Conservation (phyloP, 1,140 invertebrate species). For the Schlechtendalia chinensis region DNA sequence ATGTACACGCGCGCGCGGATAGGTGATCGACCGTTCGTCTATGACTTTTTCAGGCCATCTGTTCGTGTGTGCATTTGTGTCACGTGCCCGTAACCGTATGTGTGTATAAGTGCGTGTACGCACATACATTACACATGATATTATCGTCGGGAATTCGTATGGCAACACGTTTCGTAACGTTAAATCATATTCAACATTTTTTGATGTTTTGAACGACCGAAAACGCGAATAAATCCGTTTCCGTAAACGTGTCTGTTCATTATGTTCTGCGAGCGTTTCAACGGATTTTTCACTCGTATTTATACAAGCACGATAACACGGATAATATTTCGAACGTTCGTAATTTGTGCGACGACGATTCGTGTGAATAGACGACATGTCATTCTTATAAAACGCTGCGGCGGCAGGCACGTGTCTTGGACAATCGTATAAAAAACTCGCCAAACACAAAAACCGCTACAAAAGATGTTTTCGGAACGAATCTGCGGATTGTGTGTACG, state of each 20-base stretch:
- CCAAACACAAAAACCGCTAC: too few species aligned
- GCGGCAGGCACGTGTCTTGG: too few species aligned
- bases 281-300: constrained; percentile 6
- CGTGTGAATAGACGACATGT: too few species aligned
- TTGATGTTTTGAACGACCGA: neutral
- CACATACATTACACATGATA: too few species aligned
- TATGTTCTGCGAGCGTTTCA: neutral
- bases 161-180: constrained; percentile 3
- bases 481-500: too few species aligned
- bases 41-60: too few species aligned
- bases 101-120: too few species aligned
- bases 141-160: neutral
- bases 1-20: too few species aligned
- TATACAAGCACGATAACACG: too few species aligned
- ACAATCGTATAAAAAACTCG: too few species aligned
- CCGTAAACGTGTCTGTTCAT: neutral
- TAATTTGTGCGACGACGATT: neutral
- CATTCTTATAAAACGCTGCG: too few species aligned
- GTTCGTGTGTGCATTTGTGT: constrained; percentile 30
- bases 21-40: neutral
- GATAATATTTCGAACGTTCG: neutral
- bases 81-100: neutral
- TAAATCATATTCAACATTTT: neutral
- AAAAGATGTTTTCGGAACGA: too few species aligned
- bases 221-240: constrained; percentile 6